Conservation (phyloP, 2,113 vertebrate species). For the Lepus europaeus region DNA sequence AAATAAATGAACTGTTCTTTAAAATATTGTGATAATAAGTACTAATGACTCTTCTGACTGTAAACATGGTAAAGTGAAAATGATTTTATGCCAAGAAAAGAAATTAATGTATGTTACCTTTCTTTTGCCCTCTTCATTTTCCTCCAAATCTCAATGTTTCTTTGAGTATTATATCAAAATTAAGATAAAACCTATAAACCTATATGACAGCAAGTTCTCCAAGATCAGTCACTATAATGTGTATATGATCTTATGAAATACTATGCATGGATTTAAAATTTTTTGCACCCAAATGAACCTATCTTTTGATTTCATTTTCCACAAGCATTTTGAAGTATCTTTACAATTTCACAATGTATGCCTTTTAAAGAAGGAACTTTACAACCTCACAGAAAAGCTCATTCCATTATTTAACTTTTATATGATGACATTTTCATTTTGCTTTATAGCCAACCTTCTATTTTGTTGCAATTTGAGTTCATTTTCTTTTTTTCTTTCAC, state of each 20-base stretch:
- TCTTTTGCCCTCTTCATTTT: background rate
- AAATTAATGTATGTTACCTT: background rate
- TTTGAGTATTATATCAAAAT: conserved; percentile 34
- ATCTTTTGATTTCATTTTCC: background rate
- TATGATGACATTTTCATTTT: background rate
- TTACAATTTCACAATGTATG: background rate
- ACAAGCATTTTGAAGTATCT: background rate
- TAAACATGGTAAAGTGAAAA: conserved; percentile 35
- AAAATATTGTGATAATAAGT: conserved; percentile 32
- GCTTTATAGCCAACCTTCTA: conserved; percentile 37
- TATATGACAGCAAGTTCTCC: background rate
- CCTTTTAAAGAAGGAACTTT: conserved; percentile 5
- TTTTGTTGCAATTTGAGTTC: background rate
- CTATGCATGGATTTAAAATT: too few species aligned
- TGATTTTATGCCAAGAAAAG: background rate
- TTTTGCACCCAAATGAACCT: too few species aligned
- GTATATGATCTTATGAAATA: too few species aligned
- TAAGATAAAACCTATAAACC: background rate
- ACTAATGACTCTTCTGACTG: background rate
- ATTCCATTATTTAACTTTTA: conserved; percentile 20
- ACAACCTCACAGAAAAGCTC: background rate
- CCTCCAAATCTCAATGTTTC: background rate
- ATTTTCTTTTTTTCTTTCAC: background rate
- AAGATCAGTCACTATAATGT: conserved; percentile 35
- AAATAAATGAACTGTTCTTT: conserved; percentile 39